A percentile compares a stretch with the other conserved stretches of the same genome.
phyloP scores from a whole-genome alignment of 1,140 invertebrate species.

The Orchestia grillus region DNA sequence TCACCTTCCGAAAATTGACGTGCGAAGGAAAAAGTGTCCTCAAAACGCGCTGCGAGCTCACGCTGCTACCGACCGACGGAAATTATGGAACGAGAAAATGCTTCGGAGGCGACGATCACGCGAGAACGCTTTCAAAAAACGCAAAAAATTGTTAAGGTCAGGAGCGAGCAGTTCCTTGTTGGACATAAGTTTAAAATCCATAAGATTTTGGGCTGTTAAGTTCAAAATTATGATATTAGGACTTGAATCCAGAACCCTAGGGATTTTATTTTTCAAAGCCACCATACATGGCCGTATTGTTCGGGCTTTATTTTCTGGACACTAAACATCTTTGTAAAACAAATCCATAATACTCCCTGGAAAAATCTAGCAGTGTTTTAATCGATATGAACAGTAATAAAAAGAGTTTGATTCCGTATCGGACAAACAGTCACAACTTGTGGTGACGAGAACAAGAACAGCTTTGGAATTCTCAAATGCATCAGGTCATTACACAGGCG shows the following conservation, averaged over 20 bases:
- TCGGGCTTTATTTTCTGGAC: neutral
- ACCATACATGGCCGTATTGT: neutral
- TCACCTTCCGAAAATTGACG: slow-evolving; percentile 29
- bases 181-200: neutral
- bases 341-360: neutral
- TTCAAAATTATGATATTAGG: too few relatives aligned
- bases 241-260: too few relatives aligned
- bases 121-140: neutral
- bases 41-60: neutral
- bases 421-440: too few relatives aligned
- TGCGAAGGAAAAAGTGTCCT: slow-evolving; percentile 23
- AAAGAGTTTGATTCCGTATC: too few relatives aligned
- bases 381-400: too few relatives aligned
- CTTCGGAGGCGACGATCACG: neutral
- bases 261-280: neutral
- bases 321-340: neutral
- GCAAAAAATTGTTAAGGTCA: neutral
- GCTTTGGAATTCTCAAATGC: too few relatives aligned
- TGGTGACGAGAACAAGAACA: too few relatives aligned
- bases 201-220: neutral
- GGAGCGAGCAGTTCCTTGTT: neutral
- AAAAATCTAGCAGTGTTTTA: neutral
- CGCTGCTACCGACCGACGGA: neutral
- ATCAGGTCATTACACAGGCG: too few relatives aligned
- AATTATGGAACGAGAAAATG: neutral